Conservation (phyloP, 2,888 invertebrate genomes). For the Aplocera efformata region DNA sequence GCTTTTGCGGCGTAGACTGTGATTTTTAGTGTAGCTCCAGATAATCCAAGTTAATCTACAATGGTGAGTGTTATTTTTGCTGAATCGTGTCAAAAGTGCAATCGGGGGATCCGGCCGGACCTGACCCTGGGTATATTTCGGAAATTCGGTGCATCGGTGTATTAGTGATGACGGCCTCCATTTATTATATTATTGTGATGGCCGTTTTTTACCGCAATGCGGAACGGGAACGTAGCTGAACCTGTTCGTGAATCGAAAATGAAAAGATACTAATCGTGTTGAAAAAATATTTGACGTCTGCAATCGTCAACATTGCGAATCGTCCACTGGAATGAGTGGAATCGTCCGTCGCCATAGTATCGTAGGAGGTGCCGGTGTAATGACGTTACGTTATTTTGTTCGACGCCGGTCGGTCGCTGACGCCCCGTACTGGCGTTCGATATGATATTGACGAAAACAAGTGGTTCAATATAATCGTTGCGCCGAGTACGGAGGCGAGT, state of each 20-base stretch:
- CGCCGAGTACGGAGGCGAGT: constrained; percentile 36
- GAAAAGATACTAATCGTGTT: constrained; percentile 28
- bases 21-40: constrained; percentile 81
- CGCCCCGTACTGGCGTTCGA: constrained; percentile 47
- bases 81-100: constrained; percentile 63
- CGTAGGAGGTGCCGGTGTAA: constrained; percentile 65
- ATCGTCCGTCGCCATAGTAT: constrained; percentile 69
- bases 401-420: constrained; percentile 47
- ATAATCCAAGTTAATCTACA: constrained; percentile 81
- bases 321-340: constrained; percentile 48
- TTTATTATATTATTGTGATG: constrained; percentile 78
- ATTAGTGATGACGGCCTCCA: constrained; percentile 79
- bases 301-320: constrained; percentile 32
- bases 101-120: constrained; percentile 50
- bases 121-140: constrained; percentile 64
- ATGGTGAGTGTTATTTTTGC: constrained; percentile 79
- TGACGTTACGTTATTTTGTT: constrained; percentile 58
- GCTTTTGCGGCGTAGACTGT: constrained; percentile 80
- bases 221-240: constrained; percentile 54
- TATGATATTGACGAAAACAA: constrained; percentile 38
- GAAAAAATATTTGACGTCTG: constrained; percentile 31
- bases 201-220: constrained; percentile 81
- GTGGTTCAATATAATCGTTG: constrained; percentile 41
- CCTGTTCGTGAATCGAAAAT: constrained; percentile 35
- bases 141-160: constrained; percentile 71